Conservation (phyloP, 1,140 invertebrate species). For the Listronotus oregonensis region DNA sequence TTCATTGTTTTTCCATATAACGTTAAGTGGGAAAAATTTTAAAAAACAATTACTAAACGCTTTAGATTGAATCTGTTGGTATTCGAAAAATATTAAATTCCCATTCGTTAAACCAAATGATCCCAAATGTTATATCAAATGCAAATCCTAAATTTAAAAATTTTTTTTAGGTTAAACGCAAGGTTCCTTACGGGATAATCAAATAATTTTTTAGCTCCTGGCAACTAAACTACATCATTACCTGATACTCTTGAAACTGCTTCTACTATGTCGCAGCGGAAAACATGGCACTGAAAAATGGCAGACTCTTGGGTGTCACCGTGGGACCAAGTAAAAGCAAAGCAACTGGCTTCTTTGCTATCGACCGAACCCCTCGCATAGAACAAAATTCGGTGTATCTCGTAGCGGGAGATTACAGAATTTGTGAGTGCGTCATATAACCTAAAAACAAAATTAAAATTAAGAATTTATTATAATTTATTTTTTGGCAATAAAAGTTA, state of each 20-base stretch:
- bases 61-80: too few relatives aligned
- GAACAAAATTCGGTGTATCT: conserved; percentile 92
- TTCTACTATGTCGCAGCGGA: conserved; percentile 94
- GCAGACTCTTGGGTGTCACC: conserved; percentile 84
- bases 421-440: conserved; percentile 84
- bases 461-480: not conserved
- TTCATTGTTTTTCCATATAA: too few relatives aligned
- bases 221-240: conserved; percentile 40
- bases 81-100: too few relatives aligned
- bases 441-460: conserved; percentile 66
- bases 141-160: too few relatives aligned
- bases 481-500: too few relatives aligned
- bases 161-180: too few relatives aligned
- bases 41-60: too few relatives aligned
- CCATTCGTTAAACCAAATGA: too few relatives aligned
- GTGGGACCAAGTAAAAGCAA: conserved; percentile 97
- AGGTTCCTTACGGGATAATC: too few relatives aligned
- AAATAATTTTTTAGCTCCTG: too few relatives aligned
- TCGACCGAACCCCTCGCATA: conserved; percentile 90
- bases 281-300: conserved; percentile 96
- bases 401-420: conserved; percentile 85
- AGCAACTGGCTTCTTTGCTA: conserved; percentile 85
- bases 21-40: too few relatives aligned
- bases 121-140: too few relatives aligned
- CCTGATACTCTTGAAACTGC: conserved; percentile 81